Base-by-base conservation (phyloP, 2,113 vertebrate species). In the Chelonoidis abingdonii region DNA sequence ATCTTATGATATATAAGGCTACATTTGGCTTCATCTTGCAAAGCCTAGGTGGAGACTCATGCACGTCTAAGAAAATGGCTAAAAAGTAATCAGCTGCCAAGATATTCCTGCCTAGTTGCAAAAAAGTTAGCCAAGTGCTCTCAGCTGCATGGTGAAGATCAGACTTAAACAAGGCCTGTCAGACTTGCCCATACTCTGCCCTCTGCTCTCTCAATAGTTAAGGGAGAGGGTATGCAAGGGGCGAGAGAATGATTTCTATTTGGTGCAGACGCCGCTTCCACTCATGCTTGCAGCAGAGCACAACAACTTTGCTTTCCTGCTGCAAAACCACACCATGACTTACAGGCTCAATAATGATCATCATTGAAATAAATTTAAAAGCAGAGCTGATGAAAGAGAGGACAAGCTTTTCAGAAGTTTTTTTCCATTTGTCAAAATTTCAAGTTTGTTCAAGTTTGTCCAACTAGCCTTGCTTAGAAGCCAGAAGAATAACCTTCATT, bases 381-480 rank as follows among this genome's bases (percentile, higher is more conserved):
- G 35, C 29, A 80, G 5, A 69, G 5, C 59, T 0, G 85, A 22
- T 1, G 0, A 76, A 17, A 78, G 31, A 21, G 75, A 69, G 4
- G 4, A 76, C n/a, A 91, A 82, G 3, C 19, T 41, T 25, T 49
- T 44, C 17, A 78, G 24, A 91, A 90, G 54, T 1, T 9, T 25
- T 82, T 88, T 92, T 27, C 24, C 54, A 3, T 5, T 41, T 69
- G 86, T 10, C 6, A 31, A 78, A 54, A 13, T 2, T 0, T 86
- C 38, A 90, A 84, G 59, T 8, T 82, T 88, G 90, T 93, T 86
- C 38, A 90, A 86, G 69, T 8, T 82, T 88, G 90, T 93, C 17
- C 53, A 89, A 57, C 11, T 41, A 72, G 1, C 6, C 84, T 88
- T 89, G 3, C 6, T 90, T 38, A 90, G 78, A 91, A 94, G 6